These are phyloP conservation scores for Neocrepidodera transversa DNA, from an alignment of 2,888 invertebrate species.

Conservation along the genomic window DNA sequence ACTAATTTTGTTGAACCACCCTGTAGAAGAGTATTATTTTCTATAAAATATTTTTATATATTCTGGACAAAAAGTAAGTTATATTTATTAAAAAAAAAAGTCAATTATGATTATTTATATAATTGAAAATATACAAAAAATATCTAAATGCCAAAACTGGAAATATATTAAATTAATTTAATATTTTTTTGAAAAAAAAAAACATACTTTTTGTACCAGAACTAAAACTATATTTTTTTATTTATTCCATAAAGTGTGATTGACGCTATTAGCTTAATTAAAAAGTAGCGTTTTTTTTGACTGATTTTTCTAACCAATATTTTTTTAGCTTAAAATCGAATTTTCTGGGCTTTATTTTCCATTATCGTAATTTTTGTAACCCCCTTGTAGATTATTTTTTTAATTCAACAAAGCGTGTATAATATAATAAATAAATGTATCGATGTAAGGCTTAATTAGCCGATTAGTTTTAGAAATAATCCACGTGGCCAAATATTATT, in stretches of 20 bases:
- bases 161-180: too few relatives aligned
- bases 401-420: slow-evolving; percentile 25
- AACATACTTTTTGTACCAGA: background rate
- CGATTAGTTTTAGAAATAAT: slow-evolving; percentile 55
- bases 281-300: slow-evolving; percentile 1
- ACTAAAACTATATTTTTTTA: background rate
- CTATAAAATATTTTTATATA: background rate
- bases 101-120: background rate
- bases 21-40: background rate
- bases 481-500: slow-evolving; percentile 59
- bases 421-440: slow-evolving; percentile 56
- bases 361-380: too few relatives aligned
- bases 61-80: slow-evolving; percentile 7
- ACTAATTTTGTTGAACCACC: background rate
- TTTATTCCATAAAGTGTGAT: background rate
- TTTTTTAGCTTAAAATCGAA: too few relatives aligned
- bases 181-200: too few relatives aligned
- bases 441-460: slow-evolving; percentile 60
- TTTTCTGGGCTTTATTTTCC: too few relatives aligned
- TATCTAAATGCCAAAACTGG: too few relatives aligned
- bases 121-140: too few relatives aligned
- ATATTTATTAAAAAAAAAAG: background rate
- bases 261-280: background rate
- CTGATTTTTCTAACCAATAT: background rate
- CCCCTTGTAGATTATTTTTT: too few relatives aligned